Base-by-base conservation (phyloP, 1,140 invertebrate genomes). In the Drosophila arawakana region DNA sequence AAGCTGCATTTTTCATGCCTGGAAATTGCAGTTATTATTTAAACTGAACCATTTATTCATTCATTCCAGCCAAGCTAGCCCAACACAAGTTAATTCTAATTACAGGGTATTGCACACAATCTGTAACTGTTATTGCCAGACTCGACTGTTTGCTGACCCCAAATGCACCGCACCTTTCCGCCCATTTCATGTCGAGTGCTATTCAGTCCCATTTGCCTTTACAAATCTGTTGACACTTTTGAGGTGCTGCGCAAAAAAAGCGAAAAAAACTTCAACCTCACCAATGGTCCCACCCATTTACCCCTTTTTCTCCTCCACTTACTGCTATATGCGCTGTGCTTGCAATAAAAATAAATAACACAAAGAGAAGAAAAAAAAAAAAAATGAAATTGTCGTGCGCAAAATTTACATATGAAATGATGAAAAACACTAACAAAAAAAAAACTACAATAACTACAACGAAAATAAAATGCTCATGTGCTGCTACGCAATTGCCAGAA, bases 141-240 rank as follows among this genome's bases (percentile, higher is more conserved):
- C 50, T 52, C 13, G 55, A 39, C 37, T 72, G 61, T 15, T 58
- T 57, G 46, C 55, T 78, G 68, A 78, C 68, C 76, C 73, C 60
- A 68, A 30, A 41, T 60, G 66, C 66, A n/a, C 61, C 54, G 66
- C 39, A 55, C 41, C 54, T 35, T 58, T 47, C 55, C 52, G 63
- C 52, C 43, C 50, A 55, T 66, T 25, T n/a, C 49, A 25, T 25
- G 39, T 37, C 21, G 21, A 11, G 35, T 9, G 46, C 43, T 50
- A 49, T 34, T 50, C 47, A 76, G 68, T 79, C 50, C 59, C 68
- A 62, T 69, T 30, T 44, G 39, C 50, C 61, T 82, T 57, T 74
- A 59, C 61, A 79, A 79, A 83, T 85, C 70, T 85, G 70, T 85
- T 85, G 82, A 85, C 81, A 81, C 62, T 78, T 78, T 69, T 65